Conservation (phyloP, 2,113 vertebrate species). For the Manacus vitellinus region DNA sequence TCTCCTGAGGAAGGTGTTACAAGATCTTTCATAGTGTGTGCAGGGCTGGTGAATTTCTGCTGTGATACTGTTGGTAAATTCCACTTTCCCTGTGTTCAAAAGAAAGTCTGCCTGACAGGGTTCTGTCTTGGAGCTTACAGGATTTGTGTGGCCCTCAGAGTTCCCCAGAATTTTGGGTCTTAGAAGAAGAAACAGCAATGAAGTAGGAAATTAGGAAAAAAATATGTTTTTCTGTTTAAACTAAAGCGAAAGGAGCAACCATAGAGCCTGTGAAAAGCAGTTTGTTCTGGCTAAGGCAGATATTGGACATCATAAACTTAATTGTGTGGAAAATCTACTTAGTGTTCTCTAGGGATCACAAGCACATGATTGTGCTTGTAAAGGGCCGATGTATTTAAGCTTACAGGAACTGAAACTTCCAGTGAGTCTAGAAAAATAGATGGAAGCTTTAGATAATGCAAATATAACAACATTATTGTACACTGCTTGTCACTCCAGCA, state of each 20-base stretch:
- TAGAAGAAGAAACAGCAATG: not conserved
- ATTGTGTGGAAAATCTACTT: slow-evolving; percentile 50
- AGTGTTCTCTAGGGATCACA: slow-evolving; percentile 20
- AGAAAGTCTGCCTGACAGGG: not conserved
- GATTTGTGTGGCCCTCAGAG: not conserved
- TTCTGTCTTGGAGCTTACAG: not conserved
- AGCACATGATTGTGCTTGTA: slow-evolving; percentile 25
- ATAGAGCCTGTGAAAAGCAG: not conserved
- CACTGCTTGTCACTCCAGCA: not conserved
- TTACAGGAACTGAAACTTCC: slow-evolving; percentile 28
- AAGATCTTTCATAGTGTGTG: not conserved
- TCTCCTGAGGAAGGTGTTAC: not conserved
- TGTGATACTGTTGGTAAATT: not conserved
- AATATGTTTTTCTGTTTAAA: not conserved
- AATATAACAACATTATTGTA: not conserved
- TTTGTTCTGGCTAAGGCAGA: not conserved
- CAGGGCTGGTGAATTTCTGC: not conserved
- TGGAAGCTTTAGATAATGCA: slow-evolving; percentile 43
- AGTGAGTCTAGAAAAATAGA: slow-evolving; percentile 31
- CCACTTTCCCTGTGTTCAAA: not conserved
- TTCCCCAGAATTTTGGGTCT: not conserved
- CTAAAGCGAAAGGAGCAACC: not conserved
- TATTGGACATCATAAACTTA: not conserved
- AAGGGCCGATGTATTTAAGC: not conserved
- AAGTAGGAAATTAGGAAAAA: not conserved